These are phyloP conservation scores for Phocoena sinus DNA, from an alignment of 2,113 vertebrate species.

Conservation along the genomic window DNA sequence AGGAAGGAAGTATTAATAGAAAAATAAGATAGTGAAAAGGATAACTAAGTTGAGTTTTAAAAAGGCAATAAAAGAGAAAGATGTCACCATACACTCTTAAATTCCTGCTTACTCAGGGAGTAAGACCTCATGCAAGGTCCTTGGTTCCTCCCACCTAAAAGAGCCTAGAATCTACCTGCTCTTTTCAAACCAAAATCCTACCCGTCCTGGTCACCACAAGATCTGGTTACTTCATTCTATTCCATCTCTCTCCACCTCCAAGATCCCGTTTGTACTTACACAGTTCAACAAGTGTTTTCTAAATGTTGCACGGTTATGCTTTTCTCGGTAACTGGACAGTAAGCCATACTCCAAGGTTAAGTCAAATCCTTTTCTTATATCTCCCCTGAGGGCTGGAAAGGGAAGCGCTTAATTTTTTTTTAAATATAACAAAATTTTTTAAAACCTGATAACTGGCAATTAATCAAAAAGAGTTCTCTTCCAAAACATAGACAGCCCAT, in stretches of 20 bases:
- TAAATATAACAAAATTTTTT: neutral
- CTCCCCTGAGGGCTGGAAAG: neutral
- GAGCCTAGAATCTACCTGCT: neutral
- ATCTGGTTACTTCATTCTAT: neutral
- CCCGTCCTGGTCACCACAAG: neutral
- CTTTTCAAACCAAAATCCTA: neutral
- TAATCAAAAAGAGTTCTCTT: neutral
- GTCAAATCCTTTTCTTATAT: neutral
- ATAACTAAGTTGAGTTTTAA: neutral
- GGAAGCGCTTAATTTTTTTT: neutral
- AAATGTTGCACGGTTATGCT: neutral
- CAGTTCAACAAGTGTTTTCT: neutral
- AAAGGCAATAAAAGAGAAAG: neutral
- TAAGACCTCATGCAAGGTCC: no score
- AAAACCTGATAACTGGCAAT: neutral
- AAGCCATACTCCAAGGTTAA: neutral
- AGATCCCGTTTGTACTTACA: neutral
- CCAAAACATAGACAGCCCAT: neutral
- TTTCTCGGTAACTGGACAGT: neutral
- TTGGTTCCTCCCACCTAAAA: neutral
- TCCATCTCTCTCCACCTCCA: neutral
- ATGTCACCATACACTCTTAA: neutral
- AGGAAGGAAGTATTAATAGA: neutral
- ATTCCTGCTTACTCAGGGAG: neutral
- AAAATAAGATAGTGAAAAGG: neutral